phyloP scores from a whole-genome alignment of 2,113 vertebrate genomes.

The Corythaeola cristata region DNA sequence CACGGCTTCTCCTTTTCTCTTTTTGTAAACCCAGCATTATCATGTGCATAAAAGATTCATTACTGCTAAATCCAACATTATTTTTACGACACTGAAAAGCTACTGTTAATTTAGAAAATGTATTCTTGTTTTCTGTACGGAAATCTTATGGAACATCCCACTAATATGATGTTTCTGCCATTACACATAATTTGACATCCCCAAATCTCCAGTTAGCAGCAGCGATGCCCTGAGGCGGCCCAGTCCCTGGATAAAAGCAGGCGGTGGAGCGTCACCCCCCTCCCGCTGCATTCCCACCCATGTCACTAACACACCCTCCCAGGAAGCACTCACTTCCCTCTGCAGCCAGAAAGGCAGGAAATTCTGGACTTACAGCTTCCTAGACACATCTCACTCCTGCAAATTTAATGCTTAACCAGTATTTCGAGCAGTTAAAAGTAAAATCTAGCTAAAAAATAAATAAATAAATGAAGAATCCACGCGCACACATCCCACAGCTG shows the following conservation, averaged over 20 bases:
- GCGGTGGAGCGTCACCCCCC: not conserved
- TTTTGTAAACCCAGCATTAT: rapidly evolving
- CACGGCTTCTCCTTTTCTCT: not conserved
- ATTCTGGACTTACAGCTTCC: not conserved
- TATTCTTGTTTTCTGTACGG: rapidly evolving
- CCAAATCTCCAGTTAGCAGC: not conserved
- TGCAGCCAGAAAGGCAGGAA: not conserved
- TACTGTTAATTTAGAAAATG: rapidly evolving
- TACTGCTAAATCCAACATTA: rapidly evolving
- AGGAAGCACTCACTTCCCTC: not conserved
- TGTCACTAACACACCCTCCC: not conserved
- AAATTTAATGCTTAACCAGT: too few relatives aligned
- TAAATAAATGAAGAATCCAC: not conserved
- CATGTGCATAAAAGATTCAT: rapidly evolving
- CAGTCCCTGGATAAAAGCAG: rapidly evolving
- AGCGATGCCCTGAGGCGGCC: rapidly evolving
- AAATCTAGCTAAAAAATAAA: not conserved
- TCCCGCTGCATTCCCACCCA: rapidly evolving
- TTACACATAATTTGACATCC: rapidly evolving
- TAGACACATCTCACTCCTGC: not conserved
- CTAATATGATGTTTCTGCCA: rapidly evolving
- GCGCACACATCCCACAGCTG: not conserved
- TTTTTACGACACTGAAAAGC: not conserved
- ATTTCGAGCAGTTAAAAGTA: not conserved
- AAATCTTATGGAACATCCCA: rapidly evolving